A percentile compares a stretch with the other conserved stretches of the same genome.
phyloP scores from a whole-genome alignment of 2,113 vertebrate species.

The Scartelaos histophorus region DNA sequence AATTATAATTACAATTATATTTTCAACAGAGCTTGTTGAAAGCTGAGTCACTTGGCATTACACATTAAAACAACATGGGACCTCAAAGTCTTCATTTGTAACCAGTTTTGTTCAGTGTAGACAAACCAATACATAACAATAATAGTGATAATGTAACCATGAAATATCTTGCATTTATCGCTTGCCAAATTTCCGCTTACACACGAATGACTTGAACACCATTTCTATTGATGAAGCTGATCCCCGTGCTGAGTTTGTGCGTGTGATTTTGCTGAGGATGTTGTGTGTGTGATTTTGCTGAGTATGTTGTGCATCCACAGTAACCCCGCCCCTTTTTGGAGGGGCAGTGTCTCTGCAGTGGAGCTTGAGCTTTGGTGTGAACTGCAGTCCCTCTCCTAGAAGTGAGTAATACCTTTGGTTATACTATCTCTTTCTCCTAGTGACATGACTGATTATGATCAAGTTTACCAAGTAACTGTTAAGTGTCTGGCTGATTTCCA shows the following conservation, averaged over 20 bases:
- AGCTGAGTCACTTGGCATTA: no score
- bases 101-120: no score
- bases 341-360: constrained; percentile 39
- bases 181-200: no score
- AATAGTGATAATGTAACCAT: no score
- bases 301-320: constrained; percentile 18
- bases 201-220: neutral
- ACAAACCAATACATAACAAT: no score
- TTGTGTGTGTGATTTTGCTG: constrained; percentile 38
- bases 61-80: no score
- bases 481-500: constrained; percentile 40
- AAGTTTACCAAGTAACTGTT: no score
- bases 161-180: no score
- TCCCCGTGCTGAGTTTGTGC: constrained; percentile 50
- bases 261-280: constrained; percentile 42
- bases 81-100: no score
- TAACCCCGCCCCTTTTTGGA: neutral
- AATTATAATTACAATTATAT: no score
- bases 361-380: constrained; percentile 31
- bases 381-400: constrained; percentile 13
- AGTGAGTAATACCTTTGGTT: constrained; percentile 45
- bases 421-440: neutral
- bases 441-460: neutral
- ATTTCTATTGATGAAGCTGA: neutral
- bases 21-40: no score